Evolutionary conservation across 2,113 vertebrate species (phyloP).

Genomic region (Pitta sordida): DNA sequence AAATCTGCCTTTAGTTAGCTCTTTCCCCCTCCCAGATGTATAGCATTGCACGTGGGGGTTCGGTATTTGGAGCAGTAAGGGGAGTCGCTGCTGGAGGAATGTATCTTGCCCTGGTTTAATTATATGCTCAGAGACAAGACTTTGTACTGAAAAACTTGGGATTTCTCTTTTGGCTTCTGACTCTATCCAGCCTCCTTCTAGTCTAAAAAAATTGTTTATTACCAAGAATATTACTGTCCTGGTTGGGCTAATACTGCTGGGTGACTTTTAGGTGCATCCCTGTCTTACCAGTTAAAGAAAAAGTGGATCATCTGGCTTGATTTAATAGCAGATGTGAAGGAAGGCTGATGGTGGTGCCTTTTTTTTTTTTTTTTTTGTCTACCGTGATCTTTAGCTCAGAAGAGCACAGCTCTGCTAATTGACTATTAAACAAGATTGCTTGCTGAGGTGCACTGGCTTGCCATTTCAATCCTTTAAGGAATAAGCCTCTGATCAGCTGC

Average conservation of each 20-base stretch:
- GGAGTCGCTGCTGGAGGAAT: not conserved
- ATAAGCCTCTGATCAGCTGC: conserved; percentile 34
- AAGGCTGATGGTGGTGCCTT: not conserved
- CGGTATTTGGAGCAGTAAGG: not conserved
- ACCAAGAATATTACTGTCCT: not conserved
- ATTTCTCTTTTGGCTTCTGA: not conserved
- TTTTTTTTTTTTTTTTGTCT: not conserved
- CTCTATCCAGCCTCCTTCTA: not conserved
- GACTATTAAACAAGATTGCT: conserved; percentile 14
- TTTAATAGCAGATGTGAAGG: not conserved
- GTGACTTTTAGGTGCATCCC: not conserved
- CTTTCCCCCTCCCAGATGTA: not conserved
- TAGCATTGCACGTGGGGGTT: not conserved
- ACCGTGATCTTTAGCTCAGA: conserved; percentile 8
- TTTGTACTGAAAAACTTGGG: not conserved
- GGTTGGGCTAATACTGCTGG: not conserved
- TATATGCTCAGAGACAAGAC: not conserved
- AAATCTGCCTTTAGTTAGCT: conserved; percentile 6
- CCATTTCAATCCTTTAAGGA: conserved; percentile 4
- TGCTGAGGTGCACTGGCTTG: not conserved
- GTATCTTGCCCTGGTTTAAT: not conserved
- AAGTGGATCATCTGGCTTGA: not conserved
- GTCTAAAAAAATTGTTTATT: not conserved
- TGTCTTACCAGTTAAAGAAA: not conserved
- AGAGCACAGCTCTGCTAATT: conserved; percentile 17